Evolutionary conservation across 1,140 invertebrate species (phyloP), one percentile per base, ranked within the genome.

Genomic region (Ceratitis capitata): DNA sequence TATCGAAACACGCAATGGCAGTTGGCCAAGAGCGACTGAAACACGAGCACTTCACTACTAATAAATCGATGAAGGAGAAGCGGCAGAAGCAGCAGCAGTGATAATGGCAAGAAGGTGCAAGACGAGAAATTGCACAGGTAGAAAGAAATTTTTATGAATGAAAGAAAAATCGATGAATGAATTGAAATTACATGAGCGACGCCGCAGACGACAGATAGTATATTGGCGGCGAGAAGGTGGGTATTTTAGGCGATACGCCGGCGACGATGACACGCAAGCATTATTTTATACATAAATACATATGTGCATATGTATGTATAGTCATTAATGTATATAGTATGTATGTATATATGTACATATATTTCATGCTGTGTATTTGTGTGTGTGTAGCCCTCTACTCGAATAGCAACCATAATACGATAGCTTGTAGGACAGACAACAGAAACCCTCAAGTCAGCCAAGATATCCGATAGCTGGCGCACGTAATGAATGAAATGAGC

Each of bases 101-200:
- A 58, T 49, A 87, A 61, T 47, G 56, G 47, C 49, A 85, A 56
- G 58, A 32, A 39, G 16, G n/a, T 29, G 9, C 32, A 19, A 69
- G n/a, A 32, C n/a, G n/a, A n/a, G n/a, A 10, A 82, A 83, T 83
- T 39, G 47, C 69, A 47, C 89, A 90, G 89, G 89, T 90, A 90
- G 87, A 78, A 78, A 78, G 69, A 78, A 78, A 78, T 78, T 23
- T 78, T 78, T 78, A 78, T 78, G 69, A 78, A 90, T 90, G 89
- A 90, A 90, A 90, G n/a, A n/a, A 89, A 89, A 90, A 85, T 87
- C 87, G 86, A 89, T 90, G 89, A 90, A 89, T 90, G 89, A 90
- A 90, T 88, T 88, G 89, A 88, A 88, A 89, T 90, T 90, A 90
- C 89, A 89, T 90, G 45, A 32, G 82, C 35, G 47, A 5, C 49